Percentiles rank a stretch among this genome's conserved stretches.
Conservation (phyloP, 1,140 invertebrate species). For the Scaptomyza hsui region DNA sequence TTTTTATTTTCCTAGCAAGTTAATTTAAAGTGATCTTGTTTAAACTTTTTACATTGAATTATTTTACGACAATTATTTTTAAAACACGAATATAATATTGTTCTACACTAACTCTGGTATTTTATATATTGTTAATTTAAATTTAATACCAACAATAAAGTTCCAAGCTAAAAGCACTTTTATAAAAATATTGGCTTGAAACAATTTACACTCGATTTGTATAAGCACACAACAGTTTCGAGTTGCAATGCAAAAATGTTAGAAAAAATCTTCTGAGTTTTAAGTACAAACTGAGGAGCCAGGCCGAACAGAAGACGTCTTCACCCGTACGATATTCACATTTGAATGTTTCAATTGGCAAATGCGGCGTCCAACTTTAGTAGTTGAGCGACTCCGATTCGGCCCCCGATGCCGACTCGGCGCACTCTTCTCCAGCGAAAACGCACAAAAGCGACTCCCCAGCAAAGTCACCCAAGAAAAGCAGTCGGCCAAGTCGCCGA, state of each 20-base stretch:
- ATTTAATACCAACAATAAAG: slow-evolving; percentile 14
- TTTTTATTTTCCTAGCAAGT: neutral
- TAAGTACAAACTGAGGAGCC: slow-evolving; percentile 56
- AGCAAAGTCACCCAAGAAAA: slow-evolving; percentile 49
- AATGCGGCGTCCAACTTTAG: slow-evolving; percentile 82
- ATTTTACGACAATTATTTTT: neutral
- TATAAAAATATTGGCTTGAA: slow-evolving; percentile 12
- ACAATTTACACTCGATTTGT: slow-evolving; percentile 6
- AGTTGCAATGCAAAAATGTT: slow-evolving; percentile 15
- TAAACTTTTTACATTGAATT: neutral
- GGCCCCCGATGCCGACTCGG: slow-evolving; percentile 54
- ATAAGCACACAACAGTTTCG: slow-evolving; percentile 34
- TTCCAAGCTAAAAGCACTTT: slow-evolving; percentile 16
- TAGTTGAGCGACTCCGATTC: slow-evolving; percentile 62
- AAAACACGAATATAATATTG: neutral
- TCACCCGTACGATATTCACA: slow-evolving; percentile 83
- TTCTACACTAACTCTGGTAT: slow-evolving; percentile 14
- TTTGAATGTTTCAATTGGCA: slow-evolving; percentile 84
- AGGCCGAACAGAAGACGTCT: slow-evolving; percentile 81
- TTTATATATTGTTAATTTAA: neutral
- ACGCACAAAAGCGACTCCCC: slow-evolving; percentile 44
- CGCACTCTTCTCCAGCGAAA: slow-evolving; percentile 52
- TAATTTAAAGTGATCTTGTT: slow-evolving; percentile 52
- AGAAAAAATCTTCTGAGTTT: slow-evolving; percentile 15
- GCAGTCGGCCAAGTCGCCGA: slow-evolving; percentile 45